phyloP scores from a whole-genome alignment of 2,113 vertebrate species.

The Tringa solitaria region DNA sequence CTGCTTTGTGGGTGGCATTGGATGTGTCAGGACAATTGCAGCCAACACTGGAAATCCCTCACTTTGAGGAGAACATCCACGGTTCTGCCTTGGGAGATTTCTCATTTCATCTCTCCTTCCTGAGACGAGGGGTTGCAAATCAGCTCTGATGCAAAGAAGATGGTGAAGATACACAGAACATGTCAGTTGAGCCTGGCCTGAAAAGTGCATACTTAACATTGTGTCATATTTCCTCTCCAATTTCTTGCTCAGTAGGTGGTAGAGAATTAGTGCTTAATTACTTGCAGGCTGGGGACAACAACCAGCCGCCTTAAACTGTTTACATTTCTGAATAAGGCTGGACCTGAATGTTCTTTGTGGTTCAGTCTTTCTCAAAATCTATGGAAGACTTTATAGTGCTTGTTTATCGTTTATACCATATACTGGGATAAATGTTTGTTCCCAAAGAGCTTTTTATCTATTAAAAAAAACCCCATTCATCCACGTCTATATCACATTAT shows the following conservation, averaged over 20 bases:
- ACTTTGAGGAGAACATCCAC: neutral
- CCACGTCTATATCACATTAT: neutral
- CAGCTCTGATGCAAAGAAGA: neutral
- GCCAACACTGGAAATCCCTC: neutral
- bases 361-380: conserved; percentile 3
- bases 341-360: conserved; percentile 42
- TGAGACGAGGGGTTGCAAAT: neutral
- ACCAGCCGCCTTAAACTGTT: conserved; percentile 31
- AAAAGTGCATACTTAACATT: neutral
- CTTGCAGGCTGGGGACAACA: conserved; percentile 41
- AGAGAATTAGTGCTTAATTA: conserved; percentile 55
- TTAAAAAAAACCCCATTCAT: neutral
- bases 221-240: neutral
- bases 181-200: neutral
- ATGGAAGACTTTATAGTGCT: neutral
- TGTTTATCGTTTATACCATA: conserved; percentile 25
- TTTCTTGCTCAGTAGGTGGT: conserved; percentile 54
- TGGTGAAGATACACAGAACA: neutral
- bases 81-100: neutral
- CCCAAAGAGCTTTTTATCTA: neutral
- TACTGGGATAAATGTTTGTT: conserved; percentile 16
- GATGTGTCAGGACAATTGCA: neutral
- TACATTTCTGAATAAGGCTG: conserved; percentile 49
- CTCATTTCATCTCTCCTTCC: neutral
- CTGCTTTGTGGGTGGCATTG: neutral